Evolutionary conservation across 2,888 invertebrate species (phyloP), one percentile per base, ranked within the genome.

Genomic region (Anodontia alba): DNA sequence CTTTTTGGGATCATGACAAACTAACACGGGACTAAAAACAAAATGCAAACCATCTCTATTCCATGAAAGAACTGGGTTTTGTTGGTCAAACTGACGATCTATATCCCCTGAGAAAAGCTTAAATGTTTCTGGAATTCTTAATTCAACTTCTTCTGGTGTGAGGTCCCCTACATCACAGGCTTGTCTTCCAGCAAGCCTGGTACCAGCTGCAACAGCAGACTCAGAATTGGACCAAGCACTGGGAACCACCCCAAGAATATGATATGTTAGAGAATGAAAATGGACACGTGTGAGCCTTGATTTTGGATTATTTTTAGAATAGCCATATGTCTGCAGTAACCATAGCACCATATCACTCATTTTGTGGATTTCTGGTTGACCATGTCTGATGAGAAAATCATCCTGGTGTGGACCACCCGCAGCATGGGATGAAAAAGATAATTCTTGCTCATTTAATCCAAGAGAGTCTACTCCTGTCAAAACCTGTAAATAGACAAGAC

Each of bases 391-490:
- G n/a, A 87, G 75, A 54, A 80, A 86, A 20, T 88, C 81, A 38
- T 85, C 76, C 33, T 82, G 54, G 80, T 95, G 94, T 7, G 95
- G 95, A 0, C 95, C 95, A 29, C 89, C 91, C 3, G 90, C 92
- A 10, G 94, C 93, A 73, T 93, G 89, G 12, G 94, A 92, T 20
- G 95, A 81, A 82, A 95, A 95, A 0, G 94, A 89, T 46, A 95
- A 84, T 84, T 95, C 95, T 80, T 95, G 95, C 83, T 95, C 95
- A 89, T 95, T 95, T 36, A 95, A 91, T 17, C 95, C 95, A 49
- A 95, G 85, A 7, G 95, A 95, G 72, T 93, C 92, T 51, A 91
- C 82, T 67, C 79, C 68, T 46, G 91, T 88, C 46, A 95, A 80
- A 62, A 95, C 91, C 95, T 95, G 88, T 54, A 86, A 86, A 31